Base-by-base conservation (phyloP, 2,113 vertebrate genomes). In the Ornithorhynchus anatinus region DNA sequence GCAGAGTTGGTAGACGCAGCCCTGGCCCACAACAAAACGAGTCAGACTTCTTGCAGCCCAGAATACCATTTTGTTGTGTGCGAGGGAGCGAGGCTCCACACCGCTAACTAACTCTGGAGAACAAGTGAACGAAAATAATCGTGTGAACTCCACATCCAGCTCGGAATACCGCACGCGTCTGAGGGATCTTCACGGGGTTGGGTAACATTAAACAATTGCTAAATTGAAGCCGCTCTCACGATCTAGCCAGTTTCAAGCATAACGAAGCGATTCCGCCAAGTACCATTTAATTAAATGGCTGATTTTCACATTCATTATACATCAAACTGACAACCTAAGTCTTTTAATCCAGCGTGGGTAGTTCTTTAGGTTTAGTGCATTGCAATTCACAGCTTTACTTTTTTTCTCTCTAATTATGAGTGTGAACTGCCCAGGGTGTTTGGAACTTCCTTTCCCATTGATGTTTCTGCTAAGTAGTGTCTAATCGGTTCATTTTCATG, bases 281-380 rank as follows among this genome's bases (percentile, higher is more conserved):
- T 91, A 87, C 90, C 84, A 90, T 89, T 90, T 93, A 93, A 92
- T 92, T 92, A 93, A 92, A 91, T 92, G 88, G 88, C 76, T 88
- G 73, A 69, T 85, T 90, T 92, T 88, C 87, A 86, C 93, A 89
- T 94, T 94, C 92, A 95, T 96, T 95, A 94, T 88, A 90, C 91
- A 91, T 92, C 93, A 90, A 79, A 86, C 84, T 92, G 89, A 93
- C 94, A 89, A 88, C 88, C 88, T 86, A 88, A 77, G 93, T 92
- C 92, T 92, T 95, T 88, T 97, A 96, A 97, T 97, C 94, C 95
- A 93, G 91, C 89, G 69, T 89, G 93, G 91, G 93, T 94, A 92
- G 93, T 94, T 94, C 88, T 90, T 95, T 94, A 92, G 93, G 92
- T 90, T 89, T 86, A 89, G 94, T 94, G 95, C 93, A 92, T 94